phyloP scores from a whole-genome alignment of 1,140 invertebrate genomes.

The Rhagoletis pomonella region DNA sequence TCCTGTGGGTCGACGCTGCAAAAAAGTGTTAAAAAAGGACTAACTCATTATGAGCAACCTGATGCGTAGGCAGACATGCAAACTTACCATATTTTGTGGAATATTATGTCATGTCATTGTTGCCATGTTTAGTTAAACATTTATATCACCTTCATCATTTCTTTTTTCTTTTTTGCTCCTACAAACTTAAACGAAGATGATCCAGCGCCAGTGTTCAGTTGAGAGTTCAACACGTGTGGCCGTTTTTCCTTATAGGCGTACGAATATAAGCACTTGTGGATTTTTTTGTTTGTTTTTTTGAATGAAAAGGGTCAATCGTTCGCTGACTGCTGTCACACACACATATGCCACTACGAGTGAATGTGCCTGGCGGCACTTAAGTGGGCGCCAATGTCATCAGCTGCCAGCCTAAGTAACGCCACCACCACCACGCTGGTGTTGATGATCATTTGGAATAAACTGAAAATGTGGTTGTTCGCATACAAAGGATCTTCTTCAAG shows the following conservation, averaged over 20 bases:
- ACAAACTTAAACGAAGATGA: background rate
- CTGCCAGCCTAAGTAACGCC: background rate
- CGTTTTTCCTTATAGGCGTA: background rate
- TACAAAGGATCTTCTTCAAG: no score
- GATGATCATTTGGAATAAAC: background rate
- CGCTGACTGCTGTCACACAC: constrained; percentile 10
- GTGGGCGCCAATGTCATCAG: constrained; percentile 38
- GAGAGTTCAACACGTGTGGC: constrained; percentile 38
- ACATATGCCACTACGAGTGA: constrained; percentile 33
- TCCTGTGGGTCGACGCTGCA: background rate
- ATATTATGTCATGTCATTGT: constrained; percentile 42
- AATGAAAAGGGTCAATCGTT: constrained; percentile 34
- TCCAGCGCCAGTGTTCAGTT: background rate
- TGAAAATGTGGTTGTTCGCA: background rate
- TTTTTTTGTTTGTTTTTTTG: no score
- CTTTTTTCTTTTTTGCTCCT: background rate
- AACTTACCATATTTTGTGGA: background rate
- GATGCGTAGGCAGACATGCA: background rate
- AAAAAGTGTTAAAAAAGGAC: constrained; percentile 46
- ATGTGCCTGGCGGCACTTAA: constrained; percentile 1
- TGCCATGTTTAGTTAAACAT: background rate
- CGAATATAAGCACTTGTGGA: constrained; percentile 1
- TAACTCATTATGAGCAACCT: constrained; percentile 17
- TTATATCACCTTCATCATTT: constrained; percentile 23
- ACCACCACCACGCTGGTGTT: constrained; percentile 10